phyloP scores from a whole-genome alignment of 2,888 invertebrate species.

The Cosmopolites sordidus region DNA sequence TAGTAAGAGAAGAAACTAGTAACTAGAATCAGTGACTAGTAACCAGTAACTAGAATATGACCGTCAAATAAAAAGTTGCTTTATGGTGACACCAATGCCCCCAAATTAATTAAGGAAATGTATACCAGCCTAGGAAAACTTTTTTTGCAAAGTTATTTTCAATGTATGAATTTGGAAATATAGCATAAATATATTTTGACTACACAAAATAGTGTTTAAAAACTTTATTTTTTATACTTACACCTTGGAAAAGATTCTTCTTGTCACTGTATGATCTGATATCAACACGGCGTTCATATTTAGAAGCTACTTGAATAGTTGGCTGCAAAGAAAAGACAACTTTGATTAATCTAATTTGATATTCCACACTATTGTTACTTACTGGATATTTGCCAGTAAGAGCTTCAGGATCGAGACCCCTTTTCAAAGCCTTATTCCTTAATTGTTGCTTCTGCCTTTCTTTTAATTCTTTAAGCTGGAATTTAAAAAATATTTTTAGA shows the following conservation, averaged over 20 bases:
- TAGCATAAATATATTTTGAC: too few species aligned
- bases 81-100: too few species aligned
- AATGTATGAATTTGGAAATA: too few species aligned
- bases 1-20: too few species aligned
- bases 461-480: slow-evolving; percentile 96
- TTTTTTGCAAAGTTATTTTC: too few species aligned
- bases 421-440: slow-evolving; percentile 95
- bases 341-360: not conserved
- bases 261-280: slow-evolving; percentile 95
- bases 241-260: slow-evolving; percentile 93
- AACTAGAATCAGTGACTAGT: too few species aligned
- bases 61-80: too few species aligned
- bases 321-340: slow-evolving; percentile 59
- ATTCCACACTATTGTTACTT: slow-evolving; percentile 49
- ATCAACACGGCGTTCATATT: slow-evolving; percentile 97
- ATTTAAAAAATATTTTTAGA: slow-evolving; percentile 31
- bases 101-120: too few species aligned
- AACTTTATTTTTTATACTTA: slow-evolving; percentile 66
- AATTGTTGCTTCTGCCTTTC: slow-evolving; percentile 98
- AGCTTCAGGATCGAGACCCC: slow-evolving; percentile 94
- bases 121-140: too few species aligned
- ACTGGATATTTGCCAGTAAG: slow-evolving; percentile 96
- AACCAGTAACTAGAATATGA: too few species aligned
- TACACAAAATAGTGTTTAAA: too few species aligned
- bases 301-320: slow-evolving; percentile 98